Evolutionary conservation across 1,140 invertebrate genomes (phyloP).

Genomic region (Formica exsecta): DNA sequence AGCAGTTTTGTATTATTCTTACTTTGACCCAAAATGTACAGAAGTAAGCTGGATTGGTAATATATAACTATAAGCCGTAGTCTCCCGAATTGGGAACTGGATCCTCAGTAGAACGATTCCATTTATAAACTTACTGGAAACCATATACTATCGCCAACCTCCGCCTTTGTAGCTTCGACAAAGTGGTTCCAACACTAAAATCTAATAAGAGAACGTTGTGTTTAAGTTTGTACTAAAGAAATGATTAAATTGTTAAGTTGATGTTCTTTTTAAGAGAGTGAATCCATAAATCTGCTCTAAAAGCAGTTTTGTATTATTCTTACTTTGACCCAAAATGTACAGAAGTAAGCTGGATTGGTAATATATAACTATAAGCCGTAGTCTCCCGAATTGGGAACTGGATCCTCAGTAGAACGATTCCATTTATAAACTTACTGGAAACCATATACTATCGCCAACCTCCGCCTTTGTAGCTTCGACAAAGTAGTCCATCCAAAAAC

Average conservation of each 20-base stretch:
- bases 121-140: conserved; percentile 92
- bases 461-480: conserved; percentile 95
- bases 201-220: conserved; percentile 85
- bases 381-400: conserved; percentile 75
- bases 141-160: conserved; percentile 92
- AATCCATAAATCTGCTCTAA: conserved; percentile 70
- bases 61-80: conserved; percentile 76
- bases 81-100: conserved; percentile 75
- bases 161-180: conserved; percentile 95
- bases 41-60: conserved; percentile 78
- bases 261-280: conserved; percentile 67
- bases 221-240: conserved; percentile 17
- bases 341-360: conserved; percentile 78
- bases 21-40: conserved; percentile 77
- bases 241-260: conserved; percentile 51
- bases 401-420: conserved; percentile 76
- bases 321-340: conserved; percentile 77
- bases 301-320: conserved; percentile 76
- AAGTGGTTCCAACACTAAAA: conserved; percentile 97
- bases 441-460: conserved; percentile 93
- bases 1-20: conserved; percentile 77
- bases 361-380: conserved; percentile 77
- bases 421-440: conserved; percentile 91
- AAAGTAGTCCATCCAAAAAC: conserved; percentile 99
- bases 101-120: conserved; percentile 76